phyloP scores from a whole-genome alignment of 2,113 vertebrate species.

The Sprattus sprattus region DNA sequence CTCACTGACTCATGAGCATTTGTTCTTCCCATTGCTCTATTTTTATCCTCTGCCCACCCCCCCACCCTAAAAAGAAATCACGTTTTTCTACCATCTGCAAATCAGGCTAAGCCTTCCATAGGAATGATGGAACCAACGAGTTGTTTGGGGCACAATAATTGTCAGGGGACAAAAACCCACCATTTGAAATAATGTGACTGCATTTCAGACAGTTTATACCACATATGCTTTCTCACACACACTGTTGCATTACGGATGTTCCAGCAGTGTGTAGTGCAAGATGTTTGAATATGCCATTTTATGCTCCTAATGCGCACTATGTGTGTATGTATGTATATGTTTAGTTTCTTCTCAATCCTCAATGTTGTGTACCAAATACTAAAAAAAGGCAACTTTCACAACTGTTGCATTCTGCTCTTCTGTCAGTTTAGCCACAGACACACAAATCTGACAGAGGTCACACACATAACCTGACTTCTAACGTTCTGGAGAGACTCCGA shows the following conservation, averaged over 20 bases:
- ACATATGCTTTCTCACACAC: too few relatives aligned
- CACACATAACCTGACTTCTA: constrained; percentile 59
- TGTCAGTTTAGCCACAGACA: constrained; percentile 34
- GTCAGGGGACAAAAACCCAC: constrained; percentile 21
- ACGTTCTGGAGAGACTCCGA: constrained; percentile 44
- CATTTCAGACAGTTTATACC: constrained; percentile 10
- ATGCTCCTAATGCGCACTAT: too few relatives aligned
- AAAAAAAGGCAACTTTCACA: not conserved
- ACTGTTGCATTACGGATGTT: too few relatives aligned
- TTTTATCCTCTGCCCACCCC: constrained; percentile 17
- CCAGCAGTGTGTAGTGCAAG: too few relatives aligned
- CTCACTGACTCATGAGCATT: constrained; percentile 34
- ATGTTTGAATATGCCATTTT: too few relatives aligned
- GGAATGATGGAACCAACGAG: constrained; percentile 41
- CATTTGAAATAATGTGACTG: constrained; percentile 56
- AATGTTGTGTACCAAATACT: not conserved
- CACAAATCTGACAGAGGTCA: constrained; percentile 57
- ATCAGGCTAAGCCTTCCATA: constrained; percentile 61
- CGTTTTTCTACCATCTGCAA: constrained; percentile 59
- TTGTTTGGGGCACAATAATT: constrained; percentile 41
- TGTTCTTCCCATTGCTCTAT: constrained; percentile 26
- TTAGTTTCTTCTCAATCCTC: too few relatives aligned
- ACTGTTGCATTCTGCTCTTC: not conserved
- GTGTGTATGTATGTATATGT: too few relatives aligned
- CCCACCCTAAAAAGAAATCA: constrained; percentile 34